Evolutionary conservation across 2,797 vertebrate species (phyloP).

Genomic region (Helicolenus hilgendorfi): DNA sequence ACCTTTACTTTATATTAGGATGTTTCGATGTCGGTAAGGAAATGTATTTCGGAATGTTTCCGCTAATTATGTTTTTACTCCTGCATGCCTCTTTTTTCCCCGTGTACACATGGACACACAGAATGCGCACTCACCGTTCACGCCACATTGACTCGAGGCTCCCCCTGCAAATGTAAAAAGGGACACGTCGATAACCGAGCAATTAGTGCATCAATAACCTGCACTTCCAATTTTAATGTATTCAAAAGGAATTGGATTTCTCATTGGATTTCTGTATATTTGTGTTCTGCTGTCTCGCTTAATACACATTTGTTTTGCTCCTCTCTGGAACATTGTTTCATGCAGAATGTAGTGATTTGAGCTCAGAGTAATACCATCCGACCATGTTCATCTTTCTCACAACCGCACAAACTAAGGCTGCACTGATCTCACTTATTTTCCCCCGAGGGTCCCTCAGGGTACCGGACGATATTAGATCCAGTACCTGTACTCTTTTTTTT

Average conservation of each 20-base stretch:
- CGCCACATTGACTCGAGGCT: constrained; percentile 75
- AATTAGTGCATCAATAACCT: constrained; percentile 89
- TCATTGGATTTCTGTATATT: constrained; percentile 83
- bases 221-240: constrained; percentile 87
- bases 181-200: constrained; percentile 86
- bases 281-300: constrained; percentile 79
- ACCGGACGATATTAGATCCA: background rate
- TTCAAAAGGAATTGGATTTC: constrained; percentile 86
- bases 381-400: constrained; percentile 5
- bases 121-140: constrained; percentile 54
- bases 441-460: background rate
- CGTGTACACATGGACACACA: constrained; percentile 29
- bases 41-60: constrained; percentile 33
- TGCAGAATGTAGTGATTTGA: constrained; percentile 52
- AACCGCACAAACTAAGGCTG: constrained; percentile 7
- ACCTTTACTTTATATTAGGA: background rate
- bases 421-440: constrained; percentile 19
- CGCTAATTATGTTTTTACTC: constrained; percentile 70
- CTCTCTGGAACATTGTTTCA: constrained; percentile 52
- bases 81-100: background rate
- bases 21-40: background rate
- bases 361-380: constrained; percentile 36
- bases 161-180: constrained; percentile 85
- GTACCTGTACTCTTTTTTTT: background rate
- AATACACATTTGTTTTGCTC: constrained; percentile 74